Percentiles rank a stretch among this genome's conserved stretches.
phyloP scores from a whole-genome alignment of 2,888 invertebrate genomes.

The Sphaerophoria taeniata region DNA sequence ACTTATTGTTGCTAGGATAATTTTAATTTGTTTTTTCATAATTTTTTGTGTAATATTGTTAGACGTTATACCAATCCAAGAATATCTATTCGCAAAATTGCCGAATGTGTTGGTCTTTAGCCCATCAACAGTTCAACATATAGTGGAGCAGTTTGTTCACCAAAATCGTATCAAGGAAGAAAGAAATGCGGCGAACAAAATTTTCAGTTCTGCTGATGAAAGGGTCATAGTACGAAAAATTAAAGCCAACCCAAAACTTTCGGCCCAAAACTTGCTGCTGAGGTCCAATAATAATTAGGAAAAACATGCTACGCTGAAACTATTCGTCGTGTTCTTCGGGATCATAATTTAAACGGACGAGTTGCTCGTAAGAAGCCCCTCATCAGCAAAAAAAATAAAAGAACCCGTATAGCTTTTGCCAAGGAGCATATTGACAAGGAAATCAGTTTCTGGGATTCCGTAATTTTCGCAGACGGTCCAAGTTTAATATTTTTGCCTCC shows the following conservation, averaged over 20 bases:
- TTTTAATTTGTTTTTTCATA: background rate
- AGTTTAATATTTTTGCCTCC: background rate
- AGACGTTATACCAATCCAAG: background rate
- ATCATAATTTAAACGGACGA: slow-evolving; percentile 20
- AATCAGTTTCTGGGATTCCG: background rate
- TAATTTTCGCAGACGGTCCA: slow-evolving; percentile 3
- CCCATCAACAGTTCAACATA: background rate
- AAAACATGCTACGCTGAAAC: background rate
- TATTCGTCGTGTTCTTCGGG: slow-evolving; percentile 1
- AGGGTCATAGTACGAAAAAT: background rate
- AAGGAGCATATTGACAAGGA: slow-evolving; percentile 14
- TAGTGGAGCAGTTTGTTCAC: background rate
- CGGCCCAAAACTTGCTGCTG: too few species aligned
- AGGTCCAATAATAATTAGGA: too few species aligned
- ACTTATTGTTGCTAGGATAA: background rate
- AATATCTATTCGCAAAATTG: background rate
- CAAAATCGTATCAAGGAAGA: background rate
- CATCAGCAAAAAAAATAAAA: slow-evolving; percentile 23
- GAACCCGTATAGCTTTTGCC: slow-evolving; percentile 24
- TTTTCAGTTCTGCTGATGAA: background rate
- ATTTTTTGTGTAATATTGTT: background rate
- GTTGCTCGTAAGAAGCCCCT: slow-evolving; percentile 20
- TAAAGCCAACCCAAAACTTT: background rate
- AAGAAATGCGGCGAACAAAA: background rate
- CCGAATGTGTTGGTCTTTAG: background rate